phyloP scores from a whole-genome alignment of 2,797 vertebrate genomes.

The Somateria mollissima region DNA sequence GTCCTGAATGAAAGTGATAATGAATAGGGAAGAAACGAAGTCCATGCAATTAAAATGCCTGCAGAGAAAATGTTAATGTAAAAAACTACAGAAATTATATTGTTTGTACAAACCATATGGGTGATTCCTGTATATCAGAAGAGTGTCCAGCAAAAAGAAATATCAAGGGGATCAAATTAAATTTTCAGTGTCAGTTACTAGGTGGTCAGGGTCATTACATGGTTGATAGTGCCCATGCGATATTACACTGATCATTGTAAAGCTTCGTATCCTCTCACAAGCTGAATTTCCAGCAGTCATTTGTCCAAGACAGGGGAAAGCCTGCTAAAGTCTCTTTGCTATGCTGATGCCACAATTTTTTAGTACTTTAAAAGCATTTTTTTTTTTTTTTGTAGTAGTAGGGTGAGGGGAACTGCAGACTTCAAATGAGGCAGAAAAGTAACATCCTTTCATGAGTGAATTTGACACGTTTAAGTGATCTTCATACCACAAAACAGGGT shows the following conservation, averaged over 20 bases:
- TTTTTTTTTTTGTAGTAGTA: neutral
- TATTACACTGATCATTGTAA: neutral
- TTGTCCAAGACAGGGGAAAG: neutral
- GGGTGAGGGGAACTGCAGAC: neutral
- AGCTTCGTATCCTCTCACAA: neutral
- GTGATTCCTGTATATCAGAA: neutral
- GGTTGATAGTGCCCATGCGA: accelerated
- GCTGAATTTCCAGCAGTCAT: neutral
- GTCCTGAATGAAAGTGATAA: neutral
- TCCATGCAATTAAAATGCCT: neutral
- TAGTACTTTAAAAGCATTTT: neutral
- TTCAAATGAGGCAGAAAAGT: neutral
- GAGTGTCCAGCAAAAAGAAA: neutral
- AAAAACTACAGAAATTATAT: neutral
- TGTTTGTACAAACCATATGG: neutral
- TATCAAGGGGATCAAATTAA: neutral
- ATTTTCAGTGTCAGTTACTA: neutral
- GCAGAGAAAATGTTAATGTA: neutral
- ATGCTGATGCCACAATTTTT: neutral
- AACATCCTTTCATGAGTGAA: neutral
- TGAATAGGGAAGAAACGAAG: neutral
- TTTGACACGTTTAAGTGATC: neutral
- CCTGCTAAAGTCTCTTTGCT: neutral
- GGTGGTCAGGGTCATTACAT: neutral
- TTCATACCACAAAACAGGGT: neutral